phyloP scores from a whole-genome alignment of 2,888 invertebrate species.

The Deilephila elpenor region DNA sequence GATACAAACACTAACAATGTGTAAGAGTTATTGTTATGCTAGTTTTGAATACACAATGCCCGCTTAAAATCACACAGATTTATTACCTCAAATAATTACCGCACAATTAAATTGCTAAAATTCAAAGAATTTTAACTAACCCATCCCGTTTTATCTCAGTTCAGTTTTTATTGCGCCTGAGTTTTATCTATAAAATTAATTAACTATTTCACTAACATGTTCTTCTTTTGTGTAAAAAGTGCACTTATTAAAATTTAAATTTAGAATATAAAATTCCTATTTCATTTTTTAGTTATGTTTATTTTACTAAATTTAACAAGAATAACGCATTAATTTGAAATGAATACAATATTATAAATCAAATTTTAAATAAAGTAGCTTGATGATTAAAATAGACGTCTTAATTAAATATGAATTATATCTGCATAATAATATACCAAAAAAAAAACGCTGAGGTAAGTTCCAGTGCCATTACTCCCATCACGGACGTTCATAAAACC shows the following conservation, averaged over 20 bases:
- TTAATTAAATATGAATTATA: neutral
- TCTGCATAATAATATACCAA: neutral
- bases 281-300: neutral
- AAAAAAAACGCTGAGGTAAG: neutral
- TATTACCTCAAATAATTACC: constrained; percentile 15
- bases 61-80: constrained; percentile 22
- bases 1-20: neutral
- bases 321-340: too few relatives aligned
- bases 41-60: constrained; percentile 15
- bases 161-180: neutral
- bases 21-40: constrained; percentile 2
- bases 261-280: neutral
- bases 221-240: neutral
- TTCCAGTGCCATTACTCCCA: neutral
- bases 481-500: neutral
- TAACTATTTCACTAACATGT: neutral
- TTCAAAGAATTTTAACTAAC: constrained; percentile 22
- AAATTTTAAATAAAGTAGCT: too few relatives aligned
- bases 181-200: neutral
- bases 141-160: constrained; percentile 8
- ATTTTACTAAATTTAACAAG: neutral
- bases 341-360: too few relatives aligned
- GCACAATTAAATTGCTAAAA: constrained; percentile 17
- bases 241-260: neutral
- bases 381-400: too few relatives aligned